phyloP scores from a whole-genome alignment of 2,113 vertebrate genomes.

The Grammomys surdaster region DNA sequence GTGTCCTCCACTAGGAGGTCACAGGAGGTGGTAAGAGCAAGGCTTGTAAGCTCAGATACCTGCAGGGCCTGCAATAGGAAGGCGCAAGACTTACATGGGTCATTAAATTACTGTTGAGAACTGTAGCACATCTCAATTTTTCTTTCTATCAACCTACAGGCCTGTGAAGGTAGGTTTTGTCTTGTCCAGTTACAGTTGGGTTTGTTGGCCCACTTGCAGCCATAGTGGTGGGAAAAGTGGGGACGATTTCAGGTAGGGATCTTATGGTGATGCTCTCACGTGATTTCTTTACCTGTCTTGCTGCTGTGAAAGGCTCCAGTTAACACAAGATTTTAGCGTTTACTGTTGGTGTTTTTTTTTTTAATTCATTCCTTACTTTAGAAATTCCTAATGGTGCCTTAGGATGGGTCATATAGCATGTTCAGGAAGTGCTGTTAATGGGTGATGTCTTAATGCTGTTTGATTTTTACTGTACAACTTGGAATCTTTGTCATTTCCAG shows the following conservation, averaged over 20 bases:
- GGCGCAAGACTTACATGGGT: background rate
- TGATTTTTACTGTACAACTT: conserved; percentile 14
- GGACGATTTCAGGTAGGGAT: background rate
- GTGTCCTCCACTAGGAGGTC: background rate
- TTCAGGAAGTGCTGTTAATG: conserved; percentile 30
- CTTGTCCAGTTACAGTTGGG: background rate
- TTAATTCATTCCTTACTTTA: conserved; percentile 27
- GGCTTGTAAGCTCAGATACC: background rate
- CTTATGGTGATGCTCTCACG: background rate
- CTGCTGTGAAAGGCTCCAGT: conserved; percentile 25
- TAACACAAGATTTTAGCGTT: background rate
- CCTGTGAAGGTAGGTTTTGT: background rate
- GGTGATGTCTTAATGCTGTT: background rate
- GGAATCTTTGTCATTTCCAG: conserved; percentile 45
- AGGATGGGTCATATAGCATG: background rate
- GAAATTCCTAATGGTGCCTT: conserved; percentile 3
- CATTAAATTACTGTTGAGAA: background rate
- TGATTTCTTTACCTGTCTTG: conserved; percentile 27
- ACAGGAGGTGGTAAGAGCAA: background rate
- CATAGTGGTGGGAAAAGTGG: background rate
- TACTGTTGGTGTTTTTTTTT: background rate
- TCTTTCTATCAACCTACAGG: conserved; percentile 3
- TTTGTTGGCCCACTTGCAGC: background rate
- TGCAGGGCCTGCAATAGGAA: background rate
- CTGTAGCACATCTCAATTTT: conserved; percentile 17